Evolutionary conservation across 2,888 invertebrate species (phyloP), one percentile per base, ranked within the genome.

Genomic region (Mythimna impura): DNA sequence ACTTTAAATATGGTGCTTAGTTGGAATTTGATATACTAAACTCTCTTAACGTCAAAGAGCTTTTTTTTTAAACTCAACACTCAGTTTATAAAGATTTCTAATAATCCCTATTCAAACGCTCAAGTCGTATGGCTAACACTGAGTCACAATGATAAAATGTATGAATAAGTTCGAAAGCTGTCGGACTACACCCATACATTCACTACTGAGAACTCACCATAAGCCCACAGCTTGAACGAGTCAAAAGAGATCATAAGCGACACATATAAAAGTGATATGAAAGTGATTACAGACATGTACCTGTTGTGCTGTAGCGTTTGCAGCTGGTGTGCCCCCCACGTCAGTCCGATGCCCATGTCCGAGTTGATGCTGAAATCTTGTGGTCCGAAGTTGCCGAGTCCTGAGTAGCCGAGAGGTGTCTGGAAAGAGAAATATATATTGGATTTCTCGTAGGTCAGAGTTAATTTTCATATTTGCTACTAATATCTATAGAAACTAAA

Each of bases 311-410:
- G 97, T 85, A 97, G 94, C 67, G 97, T 96, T 90, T 97, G 97
- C 90, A 97, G 96, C 88, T 97, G 97, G 92, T 98, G 98, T 73
- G 97, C 96, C 94, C 97, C 97, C 96, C 97, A 97, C 86, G 97
- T 96, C 67, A 97, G 95, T 86, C 97, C 97, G 82, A 98, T 96
- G 86, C 97, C 97, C 97, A 98, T 97, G 89, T 98, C 97, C 83
- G 97, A 97, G 89, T 97, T 97, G 96, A 98, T 97, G 94, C 97
- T 97, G 96, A 98, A 98, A 95, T 98, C 98, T 94, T 98, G 98
- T 86, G 98, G 97, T 91, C 97, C 97, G 91, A 98, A 98, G 85
- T 97, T 96, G 84, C 97, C 96, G 86, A 97, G 96, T 92, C 97
- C 97, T 87, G 97, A 96, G 92, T 98, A 97, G 94, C 97, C 93